phyloP scores from a whole-genome alignment of 2,113 vertebrate genomes.

The Larimichthys crocea region DNA sequence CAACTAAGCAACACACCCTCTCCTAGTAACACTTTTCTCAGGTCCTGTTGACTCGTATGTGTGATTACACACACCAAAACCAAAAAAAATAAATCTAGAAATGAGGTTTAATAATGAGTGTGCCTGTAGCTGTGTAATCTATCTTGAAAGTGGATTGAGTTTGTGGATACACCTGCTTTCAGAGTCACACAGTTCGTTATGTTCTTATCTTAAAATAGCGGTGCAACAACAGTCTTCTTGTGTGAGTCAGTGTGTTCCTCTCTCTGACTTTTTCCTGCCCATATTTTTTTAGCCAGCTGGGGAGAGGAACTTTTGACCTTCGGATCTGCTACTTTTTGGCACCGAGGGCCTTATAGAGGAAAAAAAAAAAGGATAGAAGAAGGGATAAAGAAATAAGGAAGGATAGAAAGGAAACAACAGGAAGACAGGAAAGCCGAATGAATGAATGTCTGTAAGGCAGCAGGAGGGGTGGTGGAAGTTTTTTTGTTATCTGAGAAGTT shows the following conservation, averaged over 20 bases:
- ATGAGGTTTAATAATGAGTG: neutral
- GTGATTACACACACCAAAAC: neutral
- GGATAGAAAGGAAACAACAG: slow-evolving; percentile 37
- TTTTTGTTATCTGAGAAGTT: slow-evolving; percentile 14
- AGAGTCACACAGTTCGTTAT: neutral
- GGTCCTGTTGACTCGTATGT: neutral
- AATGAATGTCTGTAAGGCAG: slow-evolving; percentile 31
- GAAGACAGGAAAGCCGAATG: slow-evolving; percentile 15
- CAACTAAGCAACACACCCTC: neutral
- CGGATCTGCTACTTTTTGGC: slow-evolving; percentile 36
- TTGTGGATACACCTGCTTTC: neutral
- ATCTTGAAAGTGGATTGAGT: neutral
- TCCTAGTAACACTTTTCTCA: neutral
- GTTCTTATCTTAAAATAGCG: slow-evolving; percentile 7
- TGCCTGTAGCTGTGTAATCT: neutral
- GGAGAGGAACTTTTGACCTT: slow-evolving; percentile 35
- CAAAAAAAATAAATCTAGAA: neutral
- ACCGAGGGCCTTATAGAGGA: neutral
- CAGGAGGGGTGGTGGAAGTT: neutral
- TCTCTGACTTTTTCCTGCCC: neutral
- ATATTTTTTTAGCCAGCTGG: slow-evolving; percentile 4
- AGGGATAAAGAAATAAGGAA: neutral
- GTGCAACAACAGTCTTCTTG: neutral
- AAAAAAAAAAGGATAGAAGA: slow-evolving; percentile 6
- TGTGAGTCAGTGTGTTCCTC: neutral